These are phyloP conservation scores for Hippoglossus stenolepis DNA, from an alignment of 2,113 vertebrate species.

Conservation along the genomic window DNA sequence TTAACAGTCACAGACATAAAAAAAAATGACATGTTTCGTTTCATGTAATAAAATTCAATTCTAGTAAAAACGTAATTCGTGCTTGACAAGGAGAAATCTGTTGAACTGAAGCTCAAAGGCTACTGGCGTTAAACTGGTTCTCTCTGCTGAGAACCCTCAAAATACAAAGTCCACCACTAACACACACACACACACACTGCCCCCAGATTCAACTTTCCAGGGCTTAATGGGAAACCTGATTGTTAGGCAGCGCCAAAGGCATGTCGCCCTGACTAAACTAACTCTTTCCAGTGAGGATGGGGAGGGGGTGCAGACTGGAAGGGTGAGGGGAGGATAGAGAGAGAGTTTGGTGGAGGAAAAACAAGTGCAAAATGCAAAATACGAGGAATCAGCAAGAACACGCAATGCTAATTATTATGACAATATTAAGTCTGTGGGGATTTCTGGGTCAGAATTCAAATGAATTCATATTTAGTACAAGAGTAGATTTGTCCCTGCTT, in stretches of 20 bases:
- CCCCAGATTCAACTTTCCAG: conserved; percentile 72
- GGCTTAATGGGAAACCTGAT: conserved; percentile 72
- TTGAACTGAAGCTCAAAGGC: conserved; percentile 42
- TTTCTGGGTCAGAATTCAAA: conserved; percentile 58
- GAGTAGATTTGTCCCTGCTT: conserved; percentile 9
- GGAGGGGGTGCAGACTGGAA: conserved; percentile 10
- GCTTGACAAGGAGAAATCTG: conserved; percentile 29
- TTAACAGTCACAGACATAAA: no score
- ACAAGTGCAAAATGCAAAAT: conserved; percentile 32
- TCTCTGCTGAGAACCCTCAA: conserved; percentile 40
- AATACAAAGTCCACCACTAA: conserved; percentile 31
- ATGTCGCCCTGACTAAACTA: conserved; percentile 61
- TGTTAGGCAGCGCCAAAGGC: conserved; percentile 68
- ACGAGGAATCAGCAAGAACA: conserved; percentile 30
- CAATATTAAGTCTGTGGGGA: conserved; percentile 15
- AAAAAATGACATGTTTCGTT: background rate
- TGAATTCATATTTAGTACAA: conserved; percentile 32
- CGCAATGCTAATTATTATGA: conserved; percentile 35
- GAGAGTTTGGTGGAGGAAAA: conserved; percentile 43
- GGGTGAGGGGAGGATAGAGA: conserved; percentile 39
- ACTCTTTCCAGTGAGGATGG: conserved; percentile 40
- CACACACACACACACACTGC: conserved; percentile 38
- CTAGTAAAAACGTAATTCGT: background rate
- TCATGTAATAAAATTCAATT: conserved; percentile 3
- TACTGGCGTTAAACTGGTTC: conserved; percentile 30